Conservation (phyloP, 2,888 invertebrate species). For the Orthosia gracilis region DNA sequence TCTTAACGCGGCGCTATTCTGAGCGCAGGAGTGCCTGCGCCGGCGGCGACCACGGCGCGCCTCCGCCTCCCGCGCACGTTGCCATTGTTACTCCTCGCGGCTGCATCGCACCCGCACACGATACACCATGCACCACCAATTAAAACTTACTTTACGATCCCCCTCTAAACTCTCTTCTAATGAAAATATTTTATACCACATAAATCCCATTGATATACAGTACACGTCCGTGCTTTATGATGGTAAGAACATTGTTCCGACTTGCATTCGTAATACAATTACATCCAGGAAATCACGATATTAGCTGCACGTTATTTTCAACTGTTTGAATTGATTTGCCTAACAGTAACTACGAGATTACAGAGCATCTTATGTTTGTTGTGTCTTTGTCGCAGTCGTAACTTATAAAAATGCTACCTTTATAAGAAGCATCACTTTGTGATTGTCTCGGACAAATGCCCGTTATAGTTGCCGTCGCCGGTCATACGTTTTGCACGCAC, state of each 20-base stretch:
- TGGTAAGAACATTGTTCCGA: slow-evolving; percentile 70
- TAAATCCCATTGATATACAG: slow-evolving; percentile 75
- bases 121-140: slow-evolving; percentile 81
- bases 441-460: slow-evolving; percentile 77
- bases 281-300: slow-evolving; percentile 69
- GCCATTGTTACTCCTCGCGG: slow-evolving; percentile 81
- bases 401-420: slow-evolving; percentile 63
- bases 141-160: slow-evolving; percentile 83
- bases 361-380: slow-evolving; percentile 36
- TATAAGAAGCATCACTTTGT: slow-evolving; percentile 77
- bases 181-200: slow-evolving; percentile 77
- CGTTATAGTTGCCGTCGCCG: slow-evolving; percentile 78
- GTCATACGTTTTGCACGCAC: slow-evolving; percentile 76
- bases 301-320: slow-evolving; percentile 64
- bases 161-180: slow-evolving; percentile 76
- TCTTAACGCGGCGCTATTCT: slow-evolving; percentile 78
- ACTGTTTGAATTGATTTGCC: slow-evolving; percentile 60
- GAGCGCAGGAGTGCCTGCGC: slow-evolving; percentile 77
- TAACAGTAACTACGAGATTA: slow-evolving; percentile 54
- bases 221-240: slow-evolving; percentile 74
- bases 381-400: background rate
- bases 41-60: slow-evolving; percentile 83
- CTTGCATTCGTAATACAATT: slow-evolving; percentile 69
- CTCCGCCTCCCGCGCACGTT: slow-evolving; percentile 86
- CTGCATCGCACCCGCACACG: slow-evolving; percentile 69